Conservation (phyloP, 2,113 vertebrate genomes). For the Platysternon megacephalum region DNA sequence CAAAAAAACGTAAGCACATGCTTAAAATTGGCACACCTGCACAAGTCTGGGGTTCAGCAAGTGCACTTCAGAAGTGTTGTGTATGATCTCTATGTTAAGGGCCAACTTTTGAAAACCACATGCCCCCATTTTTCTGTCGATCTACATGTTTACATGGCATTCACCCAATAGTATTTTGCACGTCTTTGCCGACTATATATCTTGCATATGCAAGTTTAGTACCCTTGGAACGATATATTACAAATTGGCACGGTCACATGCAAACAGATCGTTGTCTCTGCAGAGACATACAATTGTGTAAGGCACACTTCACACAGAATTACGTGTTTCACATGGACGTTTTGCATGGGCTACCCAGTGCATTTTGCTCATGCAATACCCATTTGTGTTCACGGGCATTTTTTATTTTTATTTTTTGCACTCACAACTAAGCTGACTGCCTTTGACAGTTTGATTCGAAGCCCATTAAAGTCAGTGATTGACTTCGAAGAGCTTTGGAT, state of each 20-base stretch:
- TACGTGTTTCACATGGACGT: neutral
- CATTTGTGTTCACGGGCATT: neutral
- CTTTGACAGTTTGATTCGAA: neutral
- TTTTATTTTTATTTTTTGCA: neutral
- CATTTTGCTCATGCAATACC: neutral
- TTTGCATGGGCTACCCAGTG: neutral
- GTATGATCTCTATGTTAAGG: neutral
- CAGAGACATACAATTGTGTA: neutral
- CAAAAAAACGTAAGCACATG: neutral
- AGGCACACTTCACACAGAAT: neutral
- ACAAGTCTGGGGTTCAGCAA: neutral
- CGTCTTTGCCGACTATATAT: neutral
- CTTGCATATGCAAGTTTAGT: neutral
- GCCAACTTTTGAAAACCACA: neutral
- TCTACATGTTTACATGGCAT: neutral
- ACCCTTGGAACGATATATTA: neutral
- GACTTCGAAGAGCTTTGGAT: neutral
- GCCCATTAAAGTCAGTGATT: neutral
- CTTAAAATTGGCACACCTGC: neutral
- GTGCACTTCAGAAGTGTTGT: neutral
- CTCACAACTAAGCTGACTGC: neutral
- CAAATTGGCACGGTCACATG: neutral
- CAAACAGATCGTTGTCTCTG: neutral
- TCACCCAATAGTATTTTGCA: neutral
- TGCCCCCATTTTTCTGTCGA: neutral